These are phyloP conservation scores for Hyla sarda DNA, from an alignment of 2,113 vertebrate genomes.

Conservation along the genomic window DNA sequence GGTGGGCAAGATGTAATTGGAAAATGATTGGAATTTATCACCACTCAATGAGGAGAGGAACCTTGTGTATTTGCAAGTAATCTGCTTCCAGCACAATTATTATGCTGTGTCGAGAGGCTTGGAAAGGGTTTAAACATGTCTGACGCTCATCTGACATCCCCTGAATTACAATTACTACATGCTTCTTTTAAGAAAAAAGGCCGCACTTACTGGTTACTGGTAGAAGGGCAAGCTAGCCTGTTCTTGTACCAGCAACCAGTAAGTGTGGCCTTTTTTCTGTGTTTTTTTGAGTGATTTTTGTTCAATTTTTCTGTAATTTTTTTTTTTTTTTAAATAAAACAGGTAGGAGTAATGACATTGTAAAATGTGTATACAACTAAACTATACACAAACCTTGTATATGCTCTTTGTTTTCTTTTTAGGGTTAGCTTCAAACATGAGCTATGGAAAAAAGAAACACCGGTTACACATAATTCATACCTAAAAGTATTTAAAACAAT, in stretches of 20 bases:
- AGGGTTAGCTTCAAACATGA: conserved; percentile 92
- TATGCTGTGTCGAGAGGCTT: neutral
- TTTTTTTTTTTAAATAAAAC: too few species aligned
- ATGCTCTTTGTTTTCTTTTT: conserved; percentile 97
- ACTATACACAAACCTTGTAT: conserved; percentile 88
- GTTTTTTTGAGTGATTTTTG: too few species aligned
- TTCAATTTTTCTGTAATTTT: too few species aligned
- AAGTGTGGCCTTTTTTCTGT: too few species aligned
- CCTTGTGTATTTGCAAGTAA: neutral
- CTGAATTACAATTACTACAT: neutral
- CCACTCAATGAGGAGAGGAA: neutral
- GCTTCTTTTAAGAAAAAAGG: neutral
- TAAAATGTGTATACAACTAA: too few species aligned
- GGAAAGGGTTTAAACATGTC: neutral
- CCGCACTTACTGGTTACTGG: too few species aligned
- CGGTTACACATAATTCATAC: neutral
- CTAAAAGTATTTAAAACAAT: neutral
- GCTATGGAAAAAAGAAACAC: conserved; percentile 71
- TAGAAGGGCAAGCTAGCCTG: too few species aligned
- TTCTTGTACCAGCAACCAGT: too few species aligned
- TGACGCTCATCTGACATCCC: neutral
- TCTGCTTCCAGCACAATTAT: neutral
- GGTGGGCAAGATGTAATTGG: neutral
- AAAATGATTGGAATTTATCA: conserved; percentile 24
- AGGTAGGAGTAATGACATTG: neutral